Evolutionary conservation across 2,113 vertebrate species (phyloP), one percentile per base, ranked within the genome.

Genomic region (Ceuthmochares aereus): DNA sequence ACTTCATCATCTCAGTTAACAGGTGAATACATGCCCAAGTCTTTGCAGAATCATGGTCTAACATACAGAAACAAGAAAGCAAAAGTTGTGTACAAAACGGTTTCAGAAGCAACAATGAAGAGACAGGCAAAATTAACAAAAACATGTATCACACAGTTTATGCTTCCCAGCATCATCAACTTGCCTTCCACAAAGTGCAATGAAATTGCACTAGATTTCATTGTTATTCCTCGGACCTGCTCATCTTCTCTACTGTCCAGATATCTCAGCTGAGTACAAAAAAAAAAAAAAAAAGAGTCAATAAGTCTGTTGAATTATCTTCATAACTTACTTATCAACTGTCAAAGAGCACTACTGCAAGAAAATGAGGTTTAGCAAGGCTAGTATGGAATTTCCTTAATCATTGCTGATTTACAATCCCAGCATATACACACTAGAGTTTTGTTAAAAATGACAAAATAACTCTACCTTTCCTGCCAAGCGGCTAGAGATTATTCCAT

Each of bases 141-240:
- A 54, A 59, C 3, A 29, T 0, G 3, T 4, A 49, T 29, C 16
- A 14, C 16, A 14, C 40, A 67, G 49, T 40, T 59, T 8, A 29
- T 19, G 52, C 40, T 27, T 27, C 29, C 30, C 52, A 78, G 25
- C 21, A 68, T 23, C 56, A 60, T 17, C 47, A 92, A 49, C 45
- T 86, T 95, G 99, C 99, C 98, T 47, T 96, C 70, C 6, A 91
- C 86, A 64, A 98, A 99, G 68, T 99, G 98, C 68, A 99, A 94
- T 12, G 99, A 99, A 96, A 99, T 99, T 37, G 99, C 99, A n/a
- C 99, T 99, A 64, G 99, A 99, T 84, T 99, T 99, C 99, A 99
- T 99, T 9, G 99, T 99, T 97, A 99, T 99, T 62, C 99, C 99
- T 93, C 99, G 95, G 80, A 99, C 51, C 97, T 99, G 99, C 27